Percentiles rank a stretch among this genome's conserved stretches.
Evolutionary conservation across 1,140 invertebrate species (phyloP).

Genomic region (Lethrus apterus): DNA sequence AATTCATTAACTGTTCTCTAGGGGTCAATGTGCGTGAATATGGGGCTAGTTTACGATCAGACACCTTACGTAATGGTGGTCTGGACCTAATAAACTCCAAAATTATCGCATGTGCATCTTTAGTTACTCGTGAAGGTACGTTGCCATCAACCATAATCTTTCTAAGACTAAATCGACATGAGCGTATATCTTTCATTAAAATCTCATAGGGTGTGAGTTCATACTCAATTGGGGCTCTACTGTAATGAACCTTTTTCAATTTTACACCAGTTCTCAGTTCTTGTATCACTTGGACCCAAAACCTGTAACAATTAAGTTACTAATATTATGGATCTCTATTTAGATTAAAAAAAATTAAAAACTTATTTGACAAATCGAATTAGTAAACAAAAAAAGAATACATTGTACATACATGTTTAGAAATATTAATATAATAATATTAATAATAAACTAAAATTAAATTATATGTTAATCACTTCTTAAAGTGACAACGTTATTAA

Average conservation of each 20-base stretch:
- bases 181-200: constrained; percentile 91
- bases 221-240: constrained; percentile 70
- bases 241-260: constrained; percentile 81
- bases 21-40: constrained; percentile 63
- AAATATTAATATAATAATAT: no score
- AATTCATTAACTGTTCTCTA: constrained; percentile 79
- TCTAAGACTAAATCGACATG: constrained; percentile 73
- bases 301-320: constrained; percentile 48
- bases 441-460: no score
- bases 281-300: constrained; percentile 78
- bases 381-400: no score
- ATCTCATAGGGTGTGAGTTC: constrained; percentile 97
- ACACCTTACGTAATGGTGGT: constrained; percentile 88
- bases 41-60: constrained; percentile 75
- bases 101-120: constrained; percentile 91
- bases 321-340: no score
- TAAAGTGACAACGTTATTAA: no score
- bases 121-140: constrained; percentile 76
- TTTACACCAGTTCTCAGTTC: constrained; percentile 67
- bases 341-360: no score
- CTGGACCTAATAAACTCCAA: constrained; percentile 93
- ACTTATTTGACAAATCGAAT: no score
- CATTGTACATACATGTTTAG: no score
- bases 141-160: constrained; percentile 77
- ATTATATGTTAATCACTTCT: no score